Evolutionary conservation across 2,888 invertebrate genomes (phyloP), one percentile per base, ranked within the genome.

Genomic region (Opisthograptis luteolata): DNA sequence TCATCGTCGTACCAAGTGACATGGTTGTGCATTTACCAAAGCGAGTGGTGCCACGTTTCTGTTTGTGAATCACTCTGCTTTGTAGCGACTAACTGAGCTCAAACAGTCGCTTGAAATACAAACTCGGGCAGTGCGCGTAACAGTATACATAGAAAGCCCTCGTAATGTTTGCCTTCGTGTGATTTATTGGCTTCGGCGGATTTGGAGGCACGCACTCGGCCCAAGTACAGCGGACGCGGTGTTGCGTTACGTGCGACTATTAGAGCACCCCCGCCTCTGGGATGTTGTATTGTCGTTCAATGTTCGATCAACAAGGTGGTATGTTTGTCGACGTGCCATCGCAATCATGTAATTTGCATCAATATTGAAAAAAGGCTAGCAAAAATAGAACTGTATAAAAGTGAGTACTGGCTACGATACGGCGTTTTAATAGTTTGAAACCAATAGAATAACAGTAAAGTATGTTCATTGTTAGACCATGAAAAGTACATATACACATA

Each of bases 141-240:
- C 84, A 78, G 76, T 84, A 85, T 81, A 81, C 80, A 84, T 75
- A 78, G 81, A 82, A 81, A 79, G 76, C 82, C 84, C 81, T 84
- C 78, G 76, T 73, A 74, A 71, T 88, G 89, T 89, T 89, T 91
- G 84, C 84, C 76, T 90, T 86, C 91, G 91, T 91, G 91, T 90
- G 90, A 89, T 91, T 89, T 91, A 91, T 91, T 85, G 88, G 88
- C 87, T 88, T 85, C 88, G 82, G 70, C 71, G 90, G 91, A 89
- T 91, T 90, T 91, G 82, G 78, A 81, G 78, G 73, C 87, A 85
- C 85, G 85, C 84, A 83, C 73, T 72, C 69, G 67, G 66, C 67
- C 60, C 66, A 66, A 69, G 62, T 66, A 62, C 61, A 63, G 60
- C 31, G 15, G 32, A 24, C 59, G 68, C 68, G 82, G 87, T 88